Evolutionary conservation across 2,797 vertebrate genomes (phyloP).

Genomic region (Pangasius larnaudii): DNA sequence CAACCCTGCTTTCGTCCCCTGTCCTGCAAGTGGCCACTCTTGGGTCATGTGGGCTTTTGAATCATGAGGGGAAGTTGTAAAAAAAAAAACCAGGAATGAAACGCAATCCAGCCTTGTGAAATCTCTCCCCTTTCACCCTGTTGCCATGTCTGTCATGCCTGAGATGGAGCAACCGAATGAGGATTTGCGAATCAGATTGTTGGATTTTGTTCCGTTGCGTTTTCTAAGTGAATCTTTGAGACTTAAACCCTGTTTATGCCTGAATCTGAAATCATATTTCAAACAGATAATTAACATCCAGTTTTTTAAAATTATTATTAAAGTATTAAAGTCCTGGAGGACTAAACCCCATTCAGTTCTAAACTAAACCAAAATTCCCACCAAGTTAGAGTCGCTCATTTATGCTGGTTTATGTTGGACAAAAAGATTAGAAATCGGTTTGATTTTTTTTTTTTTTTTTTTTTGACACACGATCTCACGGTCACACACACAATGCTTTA

Average conservation of each 20-base stretch:
- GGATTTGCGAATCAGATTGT: not conserved
- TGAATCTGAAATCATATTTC: not conserved
- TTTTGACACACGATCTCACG: not conserved
- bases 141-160: not conserved
- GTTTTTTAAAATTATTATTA: not conserved
- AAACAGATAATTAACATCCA: not conserved
- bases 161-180: not conserved
- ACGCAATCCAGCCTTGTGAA: not conserved
- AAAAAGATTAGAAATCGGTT: not conserved
- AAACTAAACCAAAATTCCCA: not conserved
- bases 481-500: not conserved
- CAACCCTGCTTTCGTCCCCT: not conserved
- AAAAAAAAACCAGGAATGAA: not conserved
- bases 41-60: not conserved
- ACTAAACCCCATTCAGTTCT: not conserved
- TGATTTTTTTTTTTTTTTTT: not conserved
- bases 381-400: not conserved
- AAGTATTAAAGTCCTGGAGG: not conserved
- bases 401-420: not conserved
- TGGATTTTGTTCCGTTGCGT: not conserved
- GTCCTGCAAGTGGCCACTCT: not conserved
- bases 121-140: constrained; percentile 17
- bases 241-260: not conserved
- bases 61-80: not conserved
- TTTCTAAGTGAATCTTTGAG: not conserved